These are phyloP conservation scores for Taenaris catops DNA, from an alignment of 2,888 invertebrate genomes.

Conservation along the genomic window DNA sequence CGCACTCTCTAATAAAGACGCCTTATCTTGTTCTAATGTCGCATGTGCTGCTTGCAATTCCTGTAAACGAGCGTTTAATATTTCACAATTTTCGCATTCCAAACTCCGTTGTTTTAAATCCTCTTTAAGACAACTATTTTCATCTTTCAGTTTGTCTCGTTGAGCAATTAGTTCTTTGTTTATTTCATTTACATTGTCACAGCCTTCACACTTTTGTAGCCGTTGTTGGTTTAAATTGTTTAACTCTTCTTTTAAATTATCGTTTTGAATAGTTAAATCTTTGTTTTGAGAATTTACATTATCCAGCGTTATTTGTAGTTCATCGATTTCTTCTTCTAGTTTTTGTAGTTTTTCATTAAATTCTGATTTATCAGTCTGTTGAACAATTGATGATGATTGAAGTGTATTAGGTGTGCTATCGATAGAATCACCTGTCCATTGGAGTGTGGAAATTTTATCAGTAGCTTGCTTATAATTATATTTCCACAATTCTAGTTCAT, in stretches of 20 bases:
- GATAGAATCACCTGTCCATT: slow-evolving; percentile 28
- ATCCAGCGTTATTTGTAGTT: slow-evolving; percentile 53
- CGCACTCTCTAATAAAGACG: slow-evolving; percentile 16
- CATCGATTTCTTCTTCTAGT: slow-evolving; percentile 69
- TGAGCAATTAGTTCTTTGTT: slow-evolving; percentile 28
- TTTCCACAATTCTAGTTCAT: slow-evolving; percentile 86
- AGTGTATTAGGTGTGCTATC: slow-evolving; percentile 1
- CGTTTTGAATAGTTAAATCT: slow-evolving; percentile 9
- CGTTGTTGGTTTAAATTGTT: slow-evolving; percentile 40
- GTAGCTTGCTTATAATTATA: slow-evolving; percentile 85
- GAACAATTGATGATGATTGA: slow-evolving; percentile 16
- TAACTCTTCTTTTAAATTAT: slow-evolving; percentile 15
- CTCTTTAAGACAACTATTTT: slow-evolving; percentile 3
- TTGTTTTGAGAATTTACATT: slow-evolving; percentile 47
- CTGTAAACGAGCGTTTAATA: slow-evolving; percentile 13
- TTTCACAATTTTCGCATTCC: slow-evolving; percentile 9
- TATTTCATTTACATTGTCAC: slow-evolving; percentile 47
- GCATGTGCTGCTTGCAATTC: slow-evolving; percentile 14
- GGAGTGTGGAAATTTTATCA: slow-evolving; percentile 78
- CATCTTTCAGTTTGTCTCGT: slow-evolving; percentile 2
- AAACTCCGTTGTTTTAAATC: slow-evolving; percentile 5
- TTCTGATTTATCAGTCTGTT: slow-evolving; percentile 31
- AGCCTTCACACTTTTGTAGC: slow-evolving; percentile 16
- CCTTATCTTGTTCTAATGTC: slow-evolving; percentile 8
- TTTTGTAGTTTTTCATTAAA: slow-evolving; percentile 50